phyloP scores from a whole-genome alignment of 2,888 invertebrate species.

The Alviniconcha strummeri region DNA sequence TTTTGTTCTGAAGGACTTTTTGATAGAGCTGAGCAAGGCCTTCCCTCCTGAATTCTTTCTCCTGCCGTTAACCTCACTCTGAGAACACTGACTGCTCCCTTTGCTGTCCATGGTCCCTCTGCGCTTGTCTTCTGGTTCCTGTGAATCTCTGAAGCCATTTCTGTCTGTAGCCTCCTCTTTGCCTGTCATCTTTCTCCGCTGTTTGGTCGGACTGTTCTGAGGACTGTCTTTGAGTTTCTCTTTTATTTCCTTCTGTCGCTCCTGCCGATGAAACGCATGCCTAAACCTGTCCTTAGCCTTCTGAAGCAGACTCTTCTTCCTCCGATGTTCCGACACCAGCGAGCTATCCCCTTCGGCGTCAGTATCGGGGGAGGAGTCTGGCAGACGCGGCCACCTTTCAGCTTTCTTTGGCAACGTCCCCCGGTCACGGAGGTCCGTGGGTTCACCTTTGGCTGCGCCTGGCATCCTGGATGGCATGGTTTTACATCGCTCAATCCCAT shows the following conservation, averaged over 20 bases:
- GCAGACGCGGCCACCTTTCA: background rate
- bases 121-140: background rate
- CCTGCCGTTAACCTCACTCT: background rate
- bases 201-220: conserved; percentile 22
- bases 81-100: background rate
- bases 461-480: conserved; percentile 22
- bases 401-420: conserved; percentile 2
- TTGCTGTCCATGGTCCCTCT: conserved; percentile 8
- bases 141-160: conserved; percentile 10
- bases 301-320: conserved; percentile 60
- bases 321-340: conserved; percentile 36
- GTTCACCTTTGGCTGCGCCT: conserved; percentile 8
- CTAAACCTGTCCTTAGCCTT: conserved; percentile 54
- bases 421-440: conserved; percentile 11
- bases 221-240: conserved; percentile 36
- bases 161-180: conserved; percentile 28
- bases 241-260: conserved; percentile 33
- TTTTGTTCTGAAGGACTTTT: conserved; percentile 20
- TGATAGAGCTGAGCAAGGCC: conserved; percentile 8
- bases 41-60: background rate
- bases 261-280: conserved; percentile 45
- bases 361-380: conserved; percentile 31
- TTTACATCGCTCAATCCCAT: conserved; percentile 18
- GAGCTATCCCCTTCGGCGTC: conserved; percentile 39
- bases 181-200: conserved; percentile 3